These are phyloP conservation scores for Cossypha niveicapilla DNA, from an alignment of 2,797 vertebrate genomes.

Conservation along the genomic window DNA sequence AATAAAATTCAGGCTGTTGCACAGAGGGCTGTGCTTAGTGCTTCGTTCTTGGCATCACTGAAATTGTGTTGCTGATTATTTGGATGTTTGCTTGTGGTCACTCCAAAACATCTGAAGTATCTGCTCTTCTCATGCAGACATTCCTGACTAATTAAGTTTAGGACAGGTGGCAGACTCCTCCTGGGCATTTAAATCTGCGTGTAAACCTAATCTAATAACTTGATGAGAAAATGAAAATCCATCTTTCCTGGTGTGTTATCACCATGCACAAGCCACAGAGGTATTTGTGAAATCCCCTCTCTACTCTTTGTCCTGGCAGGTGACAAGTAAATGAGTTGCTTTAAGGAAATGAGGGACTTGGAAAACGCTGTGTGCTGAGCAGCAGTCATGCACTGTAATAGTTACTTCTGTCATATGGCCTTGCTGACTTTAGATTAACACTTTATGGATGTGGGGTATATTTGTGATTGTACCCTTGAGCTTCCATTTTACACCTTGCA, in stretches of 20 bases:
- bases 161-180: conserved; percentile 50
- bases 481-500: conserved; percentile 5
- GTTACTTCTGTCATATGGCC: neutral
- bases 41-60: neutral
- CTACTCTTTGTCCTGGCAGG: neutral
- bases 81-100: conserved; percentile 30
- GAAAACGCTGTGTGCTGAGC: neutral
- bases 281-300: neutral
- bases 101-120: conserved; percentile 31
- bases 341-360: conserved; percentile 5
- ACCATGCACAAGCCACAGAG: neutral
- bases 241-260: conserved; percentile 3
- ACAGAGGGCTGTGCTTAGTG: neutral
- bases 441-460: neutral
- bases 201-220: conserved; percentile 39
- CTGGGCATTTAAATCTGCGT: conserved; percentile 24
- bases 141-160: conserved; percentile 53
- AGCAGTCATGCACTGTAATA: neutral
- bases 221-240: conserved; percentile 48
- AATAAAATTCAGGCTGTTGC: conserved; percentile 27
- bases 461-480: neutral
- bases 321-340: conserved; percentile 14
- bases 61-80: conserved; percentile 39
- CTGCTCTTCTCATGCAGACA: conserved; percentile 4
- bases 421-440: neutral